Evolutionary conservation across 2,888 invertebrate species (phyloP).

Genomic region (Trisateles emortualis): DNA sequence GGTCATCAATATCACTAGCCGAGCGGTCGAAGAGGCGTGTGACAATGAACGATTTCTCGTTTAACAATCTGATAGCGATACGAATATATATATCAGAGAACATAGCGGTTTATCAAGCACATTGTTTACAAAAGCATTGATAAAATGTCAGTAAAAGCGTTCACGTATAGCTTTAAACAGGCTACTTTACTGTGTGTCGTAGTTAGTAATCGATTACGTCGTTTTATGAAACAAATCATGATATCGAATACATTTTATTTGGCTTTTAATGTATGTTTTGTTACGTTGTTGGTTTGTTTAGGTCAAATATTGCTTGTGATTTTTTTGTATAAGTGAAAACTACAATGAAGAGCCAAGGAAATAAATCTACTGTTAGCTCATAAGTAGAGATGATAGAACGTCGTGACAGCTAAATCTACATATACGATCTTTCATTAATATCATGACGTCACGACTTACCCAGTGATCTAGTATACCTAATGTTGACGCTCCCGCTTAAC

Average conservation of each 20-base stretch:
- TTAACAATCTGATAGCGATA: conserved; percentile 63
- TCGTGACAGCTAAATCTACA: neutral
- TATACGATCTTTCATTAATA: neutral
- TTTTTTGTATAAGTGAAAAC: too few relatives aligned
- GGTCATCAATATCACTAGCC: conserved; percentile 8
- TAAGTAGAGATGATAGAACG: neutral
- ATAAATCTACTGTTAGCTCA: neutral
- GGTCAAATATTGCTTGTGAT: too few relatives aligned
- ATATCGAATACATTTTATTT: too few relatives aligned
- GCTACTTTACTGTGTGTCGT: conserved; percentile 43
- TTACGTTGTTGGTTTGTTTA: too few relatives aligned
- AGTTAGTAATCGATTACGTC: conserved; percentile 42
- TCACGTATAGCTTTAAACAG: conserved; percentile 57
- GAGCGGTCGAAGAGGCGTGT: conserved; percentile 25
- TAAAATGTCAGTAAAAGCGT: conserved; percentile 73
- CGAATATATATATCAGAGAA: conserved; percentile 57
- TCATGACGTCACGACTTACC: neutral
- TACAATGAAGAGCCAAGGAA: too few relatives aligned
- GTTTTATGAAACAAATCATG: conserved; percentile 23
- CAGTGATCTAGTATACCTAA: neutral
- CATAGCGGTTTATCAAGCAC: conserved; percentile 67
- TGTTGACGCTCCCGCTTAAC: neutral
- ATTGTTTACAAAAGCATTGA: conserved; percentile 75
- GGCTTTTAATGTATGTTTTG: too few relatives aligned
- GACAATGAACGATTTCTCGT: conserved; percentile 55